Conservation (phyloP, 2,113 vertebrate genomes). For the Eulacestoma nigropectus region DNA sequence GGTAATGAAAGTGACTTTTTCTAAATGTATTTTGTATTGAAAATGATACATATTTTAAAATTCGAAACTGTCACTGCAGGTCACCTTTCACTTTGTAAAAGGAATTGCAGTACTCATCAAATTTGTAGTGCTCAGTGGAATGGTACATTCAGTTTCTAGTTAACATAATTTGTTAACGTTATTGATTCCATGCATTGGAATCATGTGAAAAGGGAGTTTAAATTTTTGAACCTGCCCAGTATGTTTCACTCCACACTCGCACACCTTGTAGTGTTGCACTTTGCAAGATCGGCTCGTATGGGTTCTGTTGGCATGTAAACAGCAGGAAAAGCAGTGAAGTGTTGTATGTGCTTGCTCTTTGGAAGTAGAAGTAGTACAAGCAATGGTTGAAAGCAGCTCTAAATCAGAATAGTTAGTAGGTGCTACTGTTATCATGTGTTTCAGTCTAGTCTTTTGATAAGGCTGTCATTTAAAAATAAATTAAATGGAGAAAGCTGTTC, state of each 20-base stretch:
- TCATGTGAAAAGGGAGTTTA: not conserved
- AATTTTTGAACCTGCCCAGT: not conserved
- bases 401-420: not conserved
- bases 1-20: not conserved
- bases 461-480: not conserved
- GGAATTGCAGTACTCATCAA: not conserved
- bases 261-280: not conserved
- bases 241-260: accelerated
- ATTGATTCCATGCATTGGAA: not conserved
- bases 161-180: not conserved
- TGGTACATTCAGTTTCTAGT: not conserved
- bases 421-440: not conserved
- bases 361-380: not conserved
- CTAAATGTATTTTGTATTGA: not conserved
- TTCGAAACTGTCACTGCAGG: not conserved
- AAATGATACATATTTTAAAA: not conserved
- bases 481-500: not conserved
- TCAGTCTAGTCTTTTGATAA: not conserved
- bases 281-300: not conserved
- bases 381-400: not conserved
- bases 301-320: not conserved
- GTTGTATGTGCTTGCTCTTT: not conserved
- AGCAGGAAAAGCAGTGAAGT: not conserved
- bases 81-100: not conserved
- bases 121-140: not conserved